Base-by-base conservation (phyloP, 1,140 invertebrate species). In the Drosophila orena region DNA sequence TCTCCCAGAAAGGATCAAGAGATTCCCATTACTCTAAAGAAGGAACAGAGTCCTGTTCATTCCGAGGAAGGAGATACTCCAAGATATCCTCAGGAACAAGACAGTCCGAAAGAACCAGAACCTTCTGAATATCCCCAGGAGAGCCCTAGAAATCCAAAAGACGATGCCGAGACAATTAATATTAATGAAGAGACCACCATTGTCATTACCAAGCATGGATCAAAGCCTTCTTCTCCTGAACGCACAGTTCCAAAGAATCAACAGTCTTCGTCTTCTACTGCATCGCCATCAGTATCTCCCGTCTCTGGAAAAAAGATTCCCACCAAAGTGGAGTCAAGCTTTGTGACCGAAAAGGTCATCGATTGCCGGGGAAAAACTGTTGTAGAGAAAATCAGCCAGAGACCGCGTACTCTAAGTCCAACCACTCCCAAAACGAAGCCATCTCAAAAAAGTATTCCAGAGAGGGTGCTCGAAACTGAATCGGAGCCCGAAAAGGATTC, bases 291-390 rank as follows among this genome's bases (percentile, higher is more conserved):
- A 2, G 14, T 10, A 0, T 62, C 59, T 1, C 37, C 59, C 0
- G 12, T 56, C 11, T 35, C 43, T 34, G 55, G 10, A 3, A 40
- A 35, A 4, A 62, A 59, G 10, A 7, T 14, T 22, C 62, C 58
- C 10, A 8, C 4, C 20, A 58, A 70, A 3, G 49, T 55, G 0
- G 66, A 70, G 43, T 30, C 68, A 0, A 79, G 47, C 27, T 90
- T 61, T 38, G 58, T 90, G 1, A 72, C 83, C 17, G 83, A 90
- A 35, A 90, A 78, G 40, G 50, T 79, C 2, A 90, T 83, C 6
- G 70, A 79, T 40, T 86, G 78, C 40, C 71, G 71, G 43, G 69
- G 30, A 5, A 90, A 81, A 43, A 91, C 75, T 2, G 27, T 57
- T 35, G 37, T 46, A 0, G 55, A 70, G 14, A 43, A 70, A 22